phyloP scores from a whole-genome alignment of 2,888 invertebrate species.

The Hemaris fuciformis region DNA sequence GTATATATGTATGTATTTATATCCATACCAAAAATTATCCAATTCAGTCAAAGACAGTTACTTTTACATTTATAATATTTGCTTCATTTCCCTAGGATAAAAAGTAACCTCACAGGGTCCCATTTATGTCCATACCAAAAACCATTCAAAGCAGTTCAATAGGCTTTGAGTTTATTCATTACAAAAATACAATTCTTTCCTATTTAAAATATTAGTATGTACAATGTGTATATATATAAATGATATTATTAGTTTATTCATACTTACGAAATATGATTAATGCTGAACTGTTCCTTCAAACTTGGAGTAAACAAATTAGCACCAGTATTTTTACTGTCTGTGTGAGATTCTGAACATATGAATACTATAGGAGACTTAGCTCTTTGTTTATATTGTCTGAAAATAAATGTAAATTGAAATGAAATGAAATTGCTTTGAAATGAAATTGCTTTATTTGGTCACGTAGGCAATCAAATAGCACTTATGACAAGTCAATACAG shows the following conservation, averaged over 20 bases:
- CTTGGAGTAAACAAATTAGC: slow-evolving; percentile 84
- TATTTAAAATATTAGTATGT: background rate
- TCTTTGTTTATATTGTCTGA: slow-evolving; percentile 81
- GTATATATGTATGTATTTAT: no score
- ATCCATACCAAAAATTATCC: no score
- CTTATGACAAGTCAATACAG: no score
- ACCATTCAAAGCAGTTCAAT: background rate
- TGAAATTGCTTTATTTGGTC: no score
- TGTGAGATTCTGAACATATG: slow-evolving; percentile 86
- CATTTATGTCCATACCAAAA: background rate
- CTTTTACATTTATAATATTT: no score
- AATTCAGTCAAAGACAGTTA: no score
- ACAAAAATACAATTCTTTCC: background rate
- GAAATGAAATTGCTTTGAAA: no score
- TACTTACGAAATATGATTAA: slow-evolving; percentile 85
- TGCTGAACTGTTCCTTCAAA: slow-evolving; percentile 82
- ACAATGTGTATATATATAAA: background rate
- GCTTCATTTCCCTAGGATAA: no score
- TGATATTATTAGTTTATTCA: background rate
- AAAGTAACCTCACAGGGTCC: no score
- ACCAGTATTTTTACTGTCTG: slow-evolving; percentile 80
- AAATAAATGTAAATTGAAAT: no score
- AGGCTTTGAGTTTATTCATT: background rate
- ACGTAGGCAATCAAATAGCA: no score
- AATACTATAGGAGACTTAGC: slow-evolving; percentile 86